A percentile compares a stretch with the other conserved stretches of the same genome.
Evolutionary conservation across 2,113 vertebrate species (phyloP).

Genomic region (Girardinichthys multiradiatus): DNA sequence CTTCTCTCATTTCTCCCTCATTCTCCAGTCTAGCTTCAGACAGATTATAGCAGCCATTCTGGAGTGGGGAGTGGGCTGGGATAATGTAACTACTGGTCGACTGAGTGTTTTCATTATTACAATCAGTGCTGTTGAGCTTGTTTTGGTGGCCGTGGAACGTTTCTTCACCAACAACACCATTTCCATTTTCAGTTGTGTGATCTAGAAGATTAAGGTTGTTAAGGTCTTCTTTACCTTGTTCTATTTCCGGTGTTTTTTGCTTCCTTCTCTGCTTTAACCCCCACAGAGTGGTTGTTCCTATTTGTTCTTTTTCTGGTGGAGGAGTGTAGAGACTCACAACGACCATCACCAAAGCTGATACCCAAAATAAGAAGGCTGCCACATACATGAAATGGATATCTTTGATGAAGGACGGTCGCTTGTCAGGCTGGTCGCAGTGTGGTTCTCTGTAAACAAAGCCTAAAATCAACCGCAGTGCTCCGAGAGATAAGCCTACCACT

Average conservation of each 20-base stretch:
- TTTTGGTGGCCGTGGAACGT: conserved; percentile 62
- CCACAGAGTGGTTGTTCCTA: conserved; percentile 91
- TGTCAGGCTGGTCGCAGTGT: conserved; percentile 89
- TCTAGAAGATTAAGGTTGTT: neutral
- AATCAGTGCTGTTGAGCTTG: conserved; percentile 68
- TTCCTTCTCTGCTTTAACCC: conserved; percentile 80
- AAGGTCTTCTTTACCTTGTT: conserved; percentile 40
- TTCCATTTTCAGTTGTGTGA: neutral
- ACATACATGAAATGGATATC: conserved; percentile 96
- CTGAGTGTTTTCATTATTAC: neutral
- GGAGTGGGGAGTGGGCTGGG: neutral
- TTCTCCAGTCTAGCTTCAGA: conserved; percentile 75
- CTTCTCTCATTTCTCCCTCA: conserved; percentile 68
- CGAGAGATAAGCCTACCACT: conserved; percentile 90
- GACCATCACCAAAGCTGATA: conserved; percentile 87
- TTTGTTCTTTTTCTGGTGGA: conserved; percentile 86
- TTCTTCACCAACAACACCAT: neutral
- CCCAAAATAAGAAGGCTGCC: conserved; percentile 92
- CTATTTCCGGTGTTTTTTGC: conserved; percentile 81
- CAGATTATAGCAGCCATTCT: conserved; percentile 1
- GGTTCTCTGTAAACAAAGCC: conserved; percentile 92
- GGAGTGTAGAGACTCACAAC: conserved; percentile 90
- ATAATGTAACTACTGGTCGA: conserved; percentile 17
- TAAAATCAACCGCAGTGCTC: conserved; percentile 85
- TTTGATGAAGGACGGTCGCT: conserved; percentile 88